Percentiles rank a stretch among this genome's conserved stretches.
phyloP scores from a whole-genome alignment of 2,797 vertebrate species.

The Peromyscus eremicus region DNA sequence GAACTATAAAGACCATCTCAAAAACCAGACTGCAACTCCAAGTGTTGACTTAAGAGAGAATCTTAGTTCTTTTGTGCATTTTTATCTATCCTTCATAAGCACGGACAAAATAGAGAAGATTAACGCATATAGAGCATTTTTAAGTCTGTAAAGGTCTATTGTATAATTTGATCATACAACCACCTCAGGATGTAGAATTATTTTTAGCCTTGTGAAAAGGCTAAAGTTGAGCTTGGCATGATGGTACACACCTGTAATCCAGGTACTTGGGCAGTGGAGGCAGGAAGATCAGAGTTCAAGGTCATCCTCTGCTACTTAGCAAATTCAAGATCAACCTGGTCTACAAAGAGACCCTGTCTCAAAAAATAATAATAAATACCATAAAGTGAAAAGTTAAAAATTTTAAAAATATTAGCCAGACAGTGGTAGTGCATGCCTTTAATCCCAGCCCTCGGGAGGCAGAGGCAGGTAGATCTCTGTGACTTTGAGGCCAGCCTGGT shows the following conservation, averaged over 20 bases:
- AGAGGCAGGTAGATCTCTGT: not conserved
- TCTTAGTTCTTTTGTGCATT: slow-evolving; percentile 8
- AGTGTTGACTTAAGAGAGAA: not conserved
- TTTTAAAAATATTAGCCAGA: not conserved
- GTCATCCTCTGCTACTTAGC: not conserved
- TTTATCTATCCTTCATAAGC: slow-evolving; percentile 32
- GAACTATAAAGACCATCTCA: not conserved
- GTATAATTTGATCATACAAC: not conserved
- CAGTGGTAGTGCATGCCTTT: not conserved
- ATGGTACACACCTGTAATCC: not conserved
- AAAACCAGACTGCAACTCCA: no score
- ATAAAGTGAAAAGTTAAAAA: not conserved
- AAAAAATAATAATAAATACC: not conserved
- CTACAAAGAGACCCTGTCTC: not conserved
- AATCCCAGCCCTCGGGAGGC: not conserved
- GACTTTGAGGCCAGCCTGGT: not conserved
- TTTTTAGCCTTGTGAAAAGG: slow-evolving; percentile 1
- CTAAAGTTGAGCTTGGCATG: not conserved
- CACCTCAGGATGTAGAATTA: not conserved
- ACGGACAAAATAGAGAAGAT: not conserved
- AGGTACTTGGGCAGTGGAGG: not conserved
- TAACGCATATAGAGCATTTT: not conserved
- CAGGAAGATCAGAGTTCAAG: not conserved
- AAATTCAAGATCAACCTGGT: not conserved
- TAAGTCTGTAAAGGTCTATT: not conserved